Base-by-base conservation (phyloP, 1,140 invertebrate species). In the Schlechtendalia chinensis region DNA sequence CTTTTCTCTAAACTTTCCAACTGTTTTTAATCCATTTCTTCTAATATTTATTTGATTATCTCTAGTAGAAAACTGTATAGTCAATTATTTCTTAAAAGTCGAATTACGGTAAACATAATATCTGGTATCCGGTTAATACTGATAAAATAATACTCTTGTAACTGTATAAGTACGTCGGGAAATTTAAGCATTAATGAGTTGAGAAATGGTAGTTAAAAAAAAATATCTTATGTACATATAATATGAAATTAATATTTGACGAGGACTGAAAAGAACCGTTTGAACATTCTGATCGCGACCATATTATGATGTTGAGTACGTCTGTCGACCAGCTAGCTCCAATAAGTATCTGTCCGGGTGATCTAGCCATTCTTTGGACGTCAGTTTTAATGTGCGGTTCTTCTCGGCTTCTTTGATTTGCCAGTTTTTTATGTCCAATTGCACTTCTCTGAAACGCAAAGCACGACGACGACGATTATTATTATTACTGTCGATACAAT, bases 391-490 rank as follows among this genome's bases (percentile, higher is more conserved):
- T 27, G 88, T 88, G 65, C 92, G 86, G 82, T 94, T 92, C 82
- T 91, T 90, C 86, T 96, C 94, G 1, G 91, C 92, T 86, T 96
- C 93, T 84, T 92, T 92, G 0, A 93, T 91, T 85, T 96, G 93
- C 94, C 94, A 96, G 83, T 94, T 93, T 85, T 96, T 96, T 81
- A 96, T 91, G 82, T 96, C 93, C 81, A 93, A 85, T 86, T 97
- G 94, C 45, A 89, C 89, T 85, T 96, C 93, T 59, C 93, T 90
- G 79, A 58, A 84, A 85, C 53, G 29, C 22, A 50, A 45, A 22
- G n/a, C 8, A 67, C 12, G 29, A 32, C 32, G 32, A 39, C 32
- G 32, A 39, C 32, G 32, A 39, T 39, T 39, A 39, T 39, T 39
- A 39, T 39, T 39, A 39, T 39, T 39, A 8, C 8, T 8, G 32